Evolutionary conservation across 2,888 invertebrate species (phyloP).

Genomic region (Heliconius hortense): DNA sequence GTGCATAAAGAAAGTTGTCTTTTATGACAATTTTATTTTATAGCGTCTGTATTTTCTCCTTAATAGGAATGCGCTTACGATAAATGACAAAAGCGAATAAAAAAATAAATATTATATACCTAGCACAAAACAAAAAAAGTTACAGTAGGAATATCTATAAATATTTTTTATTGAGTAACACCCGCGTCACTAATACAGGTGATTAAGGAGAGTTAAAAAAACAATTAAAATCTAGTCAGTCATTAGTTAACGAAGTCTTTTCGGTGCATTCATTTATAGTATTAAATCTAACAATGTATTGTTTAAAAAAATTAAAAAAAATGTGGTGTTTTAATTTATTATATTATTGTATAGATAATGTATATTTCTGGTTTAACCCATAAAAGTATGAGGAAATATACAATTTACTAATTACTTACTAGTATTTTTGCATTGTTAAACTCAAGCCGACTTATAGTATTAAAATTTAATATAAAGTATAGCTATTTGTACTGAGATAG

Average conservation of each 20-base stretch:
- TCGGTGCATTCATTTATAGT: constrained; percentile 4
- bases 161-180: not conserved
- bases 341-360: not conserved
- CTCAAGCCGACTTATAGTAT: not conserved
- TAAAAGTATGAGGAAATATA: not conserved
- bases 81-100: no score
- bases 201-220: constrained; percentile 11
- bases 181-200: not conserved
- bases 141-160: no score
- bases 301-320: not conserved
- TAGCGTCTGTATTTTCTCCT: no score
- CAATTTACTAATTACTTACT: not conserved
- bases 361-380: not conserved
- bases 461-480: no score
- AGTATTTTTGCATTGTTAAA: not conserved
- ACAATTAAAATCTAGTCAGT: constrained; percentile 14
- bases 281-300: not conserved
- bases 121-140: no score
- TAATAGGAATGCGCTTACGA: no score
- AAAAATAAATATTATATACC: no score
- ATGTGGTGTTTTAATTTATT: no score
- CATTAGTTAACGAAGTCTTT: constrained; percentile 18
- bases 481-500: no score
- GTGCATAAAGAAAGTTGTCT: no score
- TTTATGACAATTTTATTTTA: no score